Evolutionary conservation across 2,888 invertebrate species (phyloP).

Genomic region (Halictus quadricinctus): DNA sequence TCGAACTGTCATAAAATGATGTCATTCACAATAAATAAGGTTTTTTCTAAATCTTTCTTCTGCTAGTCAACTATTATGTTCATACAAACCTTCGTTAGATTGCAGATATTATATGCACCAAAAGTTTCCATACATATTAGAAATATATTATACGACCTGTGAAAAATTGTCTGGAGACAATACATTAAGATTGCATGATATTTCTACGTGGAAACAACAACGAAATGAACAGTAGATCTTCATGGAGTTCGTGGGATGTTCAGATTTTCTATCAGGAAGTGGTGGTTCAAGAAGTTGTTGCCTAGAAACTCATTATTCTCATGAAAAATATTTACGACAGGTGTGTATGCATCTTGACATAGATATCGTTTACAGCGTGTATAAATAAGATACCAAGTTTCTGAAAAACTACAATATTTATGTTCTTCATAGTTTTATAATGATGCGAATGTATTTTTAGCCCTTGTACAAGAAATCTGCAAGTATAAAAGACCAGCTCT

Average conservation of each 20-base stretch:
- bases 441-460: conserved; percentile 20
- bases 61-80: not conserved
- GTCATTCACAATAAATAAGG: not conserved
- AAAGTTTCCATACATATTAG: conserved; percentile 86
- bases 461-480: not conserved
- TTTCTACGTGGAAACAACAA: conserved; percentile 85
- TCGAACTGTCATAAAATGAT: not conserved
- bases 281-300: conserved; percentile 86
- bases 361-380: not conserved
- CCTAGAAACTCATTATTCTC: conserved; percentile 84
- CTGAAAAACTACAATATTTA: not conserved
- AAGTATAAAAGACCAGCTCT: conserved; percentile 15
- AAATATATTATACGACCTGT: conserved; percentile 88
- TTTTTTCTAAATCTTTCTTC: conserved; percentile 6
- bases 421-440: not conserved
- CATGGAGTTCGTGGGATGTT: conserved; percentile 80
- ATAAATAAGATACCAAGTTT: not conserved
- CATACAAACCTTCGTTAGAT: conserved; percentile 83
- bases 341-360: conserved; percentile 40
- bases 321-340: conserved; percentile 73
- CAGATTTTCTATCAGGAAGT: conserved; percentile 85
- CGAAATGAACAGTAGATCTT: conserved; percentile 83
- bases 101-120: conserved; percentile 88
- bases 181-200: conserved; percentile 82
- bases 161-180: conserved; percentile 84